Conservation (phyloP, 2,113 vertebrate species). For the Danio rerio region DNA sequence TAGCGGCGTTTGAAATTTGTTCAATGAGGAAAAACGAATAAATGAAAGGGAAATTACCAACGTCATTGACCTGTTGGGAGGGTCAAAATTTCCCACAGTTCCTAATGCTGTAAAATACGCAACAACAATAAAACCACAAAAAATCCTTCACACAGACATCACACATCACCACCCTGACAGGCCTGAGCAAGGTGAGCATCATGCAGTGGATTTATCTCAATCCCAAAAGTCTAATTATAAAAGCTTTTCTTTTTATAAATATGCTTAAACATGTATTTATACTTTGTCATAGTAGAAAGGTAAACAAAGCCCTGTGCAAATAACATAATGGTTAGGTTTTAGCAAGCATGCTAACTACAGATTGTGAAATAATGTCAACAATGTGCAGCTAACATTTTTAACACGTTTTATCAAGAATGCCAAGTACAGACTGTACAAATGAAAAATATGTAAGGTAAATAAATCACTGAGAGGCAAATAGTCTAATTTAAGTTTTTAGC, state of each 20-base stretch:
- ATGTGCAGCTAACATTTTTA: neutral
- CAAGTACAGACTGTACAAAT: too few relatives aligned
- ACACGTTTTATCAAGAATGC: too few relatives aligned
- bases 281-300: neutral
- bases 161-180: conserved; percentile 69
- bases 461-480: too few relatives aligned
- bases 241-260: neutral
- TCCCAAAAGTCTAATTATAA: neutral
- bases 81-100: conserved; percentile 96
- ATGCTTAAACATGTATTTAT: neutral
- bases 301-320: too few relatives aligned
- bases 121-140: conserved; percentile 96
- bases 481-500: too few relatives aligned
- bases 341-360: conserved; percentile 7
- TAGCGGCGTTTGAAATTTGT: conserved; percentile 72
- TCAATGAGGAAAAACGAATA: conserved; percentile 82
- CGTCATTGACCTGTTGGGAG: conserved; percentile 94
- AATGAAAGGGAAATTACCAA: conserved; percentile 96
- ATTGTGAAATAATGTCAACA: neutral
- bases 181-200: conserved; percentile 55
- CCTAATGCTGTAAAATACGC: conserved; percentile 97
- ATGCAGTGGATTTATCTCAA: conserved; percentile 55
- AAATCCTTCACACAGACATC: conserved; percentile 84
- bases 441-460: too few relatives aligned
- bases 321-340: neutral